Conservation (phyloP, 2,113 vertebrate genomes). For the Galemys pyrenaicus region DNA sequence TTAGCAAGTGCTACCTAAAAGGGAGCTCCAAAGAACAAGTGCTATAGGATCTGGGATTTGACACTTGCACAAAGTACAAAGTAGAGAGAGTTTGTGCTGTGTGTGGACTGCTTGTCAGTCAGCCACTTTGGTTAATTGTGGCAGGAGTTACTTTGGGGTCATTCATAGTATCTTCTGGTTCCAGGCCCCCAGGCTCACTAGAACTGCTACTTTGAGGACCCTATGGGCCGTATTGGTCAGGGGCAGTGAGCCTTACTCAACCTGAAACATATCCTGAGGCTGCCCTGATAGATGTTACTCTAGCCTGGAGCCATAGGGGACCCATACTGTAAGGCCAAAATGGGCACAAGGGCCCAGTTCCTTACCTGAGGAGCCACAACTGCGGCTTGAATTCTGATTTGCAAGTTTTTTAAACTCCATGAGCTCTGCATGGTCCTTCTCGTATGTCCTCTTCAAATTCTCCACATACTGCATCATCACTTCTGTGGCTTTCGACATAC, state of each 20-base stretch:
- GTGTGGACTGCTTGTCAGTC: not conserved
- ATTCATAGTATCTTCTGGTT: not conserved
- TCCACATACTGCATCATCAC: constrained; percentile 99
- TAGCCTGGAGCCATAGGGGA: not conserved
- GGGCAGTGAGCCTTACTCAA: not conserved
- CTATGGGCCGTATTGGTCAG: not conserved
- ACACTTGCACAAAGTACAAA: not conserved
- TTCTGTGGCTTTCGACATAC: constrained; percentile 98
- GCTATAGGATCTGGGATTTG: not conserved
- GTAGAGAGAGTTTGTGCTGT: not conserved
- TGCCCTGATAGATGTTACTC: not conserved
- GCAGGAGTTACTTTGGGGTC: not conserved
- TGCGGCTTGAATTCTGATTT: constrained; percentile 97
- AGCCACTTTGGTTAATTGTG: not conserved
- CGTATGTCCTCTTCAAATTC: constrained; percentile 97
- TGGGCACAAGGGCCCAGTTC: not conserved
- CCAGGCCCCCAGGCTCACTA: not conserved
- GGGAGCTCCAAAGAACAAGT: not conserved
- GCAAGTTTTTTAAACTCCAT: constrained; percentile 98
- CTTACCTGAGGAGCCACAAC: constrained; percentile 91
- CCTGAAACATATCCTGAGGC: not conserved
- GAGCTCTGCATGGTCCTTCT: constrained; percentile 97
- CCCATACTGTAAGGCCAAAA: not conserved
- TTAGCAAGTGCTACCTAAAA: not conserved
- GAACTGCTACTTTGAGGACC: not conserved